A percentile compares a stretch with the other conserved stretches of the same genome.
Evolutionary conservation across 1,140 invertebrate species (phyloP).

Genomic region (Mercenaria mercenaria): DNA sequence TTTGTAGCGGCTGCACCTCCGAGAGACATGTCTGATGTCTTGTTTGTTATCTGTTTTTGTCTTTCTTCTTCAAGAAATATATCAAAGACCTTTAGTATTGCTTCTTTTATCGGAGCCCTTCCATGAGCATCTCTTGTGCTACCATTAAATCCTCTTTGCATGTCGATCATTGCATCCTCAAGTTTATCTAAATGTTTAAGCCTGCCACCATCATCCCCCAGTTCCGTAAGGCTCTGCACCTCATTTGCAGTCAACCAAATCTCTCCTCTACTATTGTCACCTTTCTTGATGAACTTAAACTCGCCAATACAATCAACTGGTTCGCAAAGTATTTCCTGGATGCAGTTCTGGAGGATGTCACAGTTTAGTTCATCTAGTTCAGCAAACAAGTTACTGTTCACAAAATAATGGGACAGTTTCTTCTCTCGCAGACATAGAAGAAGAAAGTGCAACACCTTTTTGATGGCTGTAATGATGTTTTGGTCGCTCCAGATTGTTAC

Average conservation of each 20-base stretch:
- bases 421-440: neutral
- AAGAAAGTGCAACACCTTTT: neutral
- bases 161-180: constrained; percentile 22
- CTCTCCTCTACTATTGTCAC: neutral
- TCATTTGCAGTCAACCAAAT: constrained; percentile 3
- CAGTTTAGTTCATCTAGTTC: neutral
- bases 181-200: neutral
- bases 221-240: neutral
- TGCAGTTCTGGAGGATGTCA: neutral
- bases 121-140: neutral
- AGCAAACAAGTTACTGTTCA: constrained; percentile 4
- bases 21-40: neutral
- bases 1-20: neutral
- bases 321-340: neutral
- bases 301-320: constrained; percentile 13
- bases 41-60: neutral
- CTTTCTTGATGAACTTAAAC: neutral
- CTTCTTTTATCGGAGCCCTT: neutral
- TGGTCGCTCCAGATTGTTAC: neutral
- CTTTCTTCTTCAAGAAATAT: constrained; percentile 16
- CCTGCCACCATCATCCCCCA: neutral
- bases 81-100: neutral
- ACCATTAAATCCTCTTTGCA: constrained; percentile 28
- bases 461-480: neutral
- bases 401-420: constrained; percentile 3